Percentiles rank a stretch among this genome's conserved stretches.
Conservation (phyloP, 1,140 invertebrate species). For the Pemphigus obesinymphae region DNA sequence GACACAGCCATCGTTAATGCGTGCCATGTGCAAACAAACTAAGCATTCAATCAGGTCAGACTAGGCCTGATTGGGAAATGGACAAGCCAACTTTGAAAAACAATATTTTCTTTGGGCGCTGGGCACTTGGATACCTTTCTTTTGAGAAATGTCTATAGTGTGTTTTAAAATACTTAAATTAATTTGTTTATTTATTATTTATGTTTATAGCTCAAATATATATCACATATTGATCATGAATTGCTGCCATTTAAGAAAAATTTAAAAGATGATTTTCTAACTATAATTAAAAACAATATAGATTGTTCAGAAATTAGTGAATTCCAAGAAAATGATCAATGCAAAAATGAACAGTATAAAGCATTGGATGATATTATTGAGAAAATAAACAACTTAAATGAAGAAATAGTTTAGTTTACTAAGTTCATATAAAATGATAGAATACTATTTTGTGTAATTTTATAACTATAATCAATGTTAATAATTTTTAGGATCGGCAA, state of each 20-base stretch:
- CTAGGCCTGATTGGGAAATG: no score
- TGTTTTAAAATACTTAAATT: no score
- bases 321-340: neutral
- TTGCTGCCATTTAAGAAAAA: neutral
- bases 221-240: neutral
- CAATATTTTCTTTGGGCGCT: no score
- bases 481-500: neutral
- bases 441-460: neutral
- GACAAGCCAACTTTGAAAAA: no score
- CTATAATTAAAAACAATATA: neutral
- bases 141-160: no score
- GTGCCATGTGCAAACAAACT: no score
- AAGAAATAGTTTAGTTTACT: conserved; percentile 1
- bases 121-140: no score
- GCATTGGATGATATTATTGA: neutral
- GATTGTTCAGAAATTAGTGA: neutral
- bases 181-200: neutral
- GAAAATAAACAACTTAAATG: neutral
- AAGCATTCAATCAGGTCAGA: no score
- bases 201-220: neutral
- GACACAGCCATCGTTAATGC: no score
- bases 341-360: neutral
- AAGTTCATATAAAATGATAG: neutral
- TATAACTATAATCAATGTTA: no score
- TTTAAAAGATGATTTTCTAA: neutral